Percentiles rank a stretch among this genome's conserved stretches.
phyloP scores from a whole-genome alignment of 2,797 vertebrate genomes.

The Sebastes paucispinis region DNA sequence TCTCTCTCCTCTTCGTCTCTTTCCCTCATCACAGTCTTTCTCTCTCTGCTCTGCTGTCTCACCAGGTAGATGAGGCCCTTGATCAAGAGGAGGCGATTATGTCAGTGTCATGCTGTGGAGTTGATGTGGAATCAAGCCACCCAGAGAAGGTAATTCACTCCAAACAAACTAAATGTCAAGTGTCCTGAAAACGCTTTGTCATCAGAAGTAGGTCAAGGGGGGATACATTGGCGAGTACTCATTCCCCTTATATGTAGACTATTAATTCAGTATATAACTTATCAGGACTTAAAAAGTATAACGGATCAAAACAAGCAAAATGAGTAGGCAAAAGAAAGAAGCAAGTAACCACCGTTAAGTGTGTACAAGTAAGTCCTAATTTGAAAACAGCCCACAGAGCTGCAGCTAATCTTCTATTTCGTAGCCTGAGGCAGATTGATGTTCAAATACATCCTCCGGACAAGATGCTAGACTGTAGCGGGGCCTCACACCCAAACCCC shows the following conservation, averaged over 20 bases:
- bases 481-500: conserved; percentile 11
- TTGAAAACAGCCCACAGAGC: conserved; percentile 44
- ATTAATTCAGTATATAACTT: conserved; percentile 10
- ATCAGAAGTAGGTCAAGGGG: conserved; percentile 45
- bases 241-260: not conserved
- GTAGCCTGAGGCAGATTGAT: conserved; percentile 31
- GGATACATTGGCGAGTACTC: not conserved
- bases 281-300: not conserved
- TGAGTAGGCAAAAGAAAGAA: not conserved
- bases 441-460: conserved; percentile 44
- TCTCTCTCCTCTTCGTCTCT: not conserved
- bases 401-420: conserved; percentile 46
- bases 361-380: conserved; percentile 13
- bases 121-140: conserved; percentile 45
- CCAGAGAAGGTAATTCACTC: conserved; percentile 43
- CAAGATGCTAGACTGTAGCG: conserved; percentile 26
- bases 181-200: conserved; percentile 23
- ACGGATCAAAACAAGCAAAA: conserved; percentile 4
- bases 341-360: not conserved
- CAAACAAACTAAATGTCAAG: conserved; percentile 35
- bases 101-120: conserved; percentile 54
- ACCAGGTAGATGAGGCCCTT: conserved; percentile 60
- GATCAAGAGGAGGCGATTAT: conserved; percentile 65
- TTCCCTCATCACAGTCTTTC: not conserved
- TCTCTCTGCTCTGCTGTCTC: conserved; percentile 30